These are phyloP conservation scores for Tragelaphus strepsiceros DNA, from an alignment of 2,113 vertebrate species.

Conservation along the genomic window DNA sequence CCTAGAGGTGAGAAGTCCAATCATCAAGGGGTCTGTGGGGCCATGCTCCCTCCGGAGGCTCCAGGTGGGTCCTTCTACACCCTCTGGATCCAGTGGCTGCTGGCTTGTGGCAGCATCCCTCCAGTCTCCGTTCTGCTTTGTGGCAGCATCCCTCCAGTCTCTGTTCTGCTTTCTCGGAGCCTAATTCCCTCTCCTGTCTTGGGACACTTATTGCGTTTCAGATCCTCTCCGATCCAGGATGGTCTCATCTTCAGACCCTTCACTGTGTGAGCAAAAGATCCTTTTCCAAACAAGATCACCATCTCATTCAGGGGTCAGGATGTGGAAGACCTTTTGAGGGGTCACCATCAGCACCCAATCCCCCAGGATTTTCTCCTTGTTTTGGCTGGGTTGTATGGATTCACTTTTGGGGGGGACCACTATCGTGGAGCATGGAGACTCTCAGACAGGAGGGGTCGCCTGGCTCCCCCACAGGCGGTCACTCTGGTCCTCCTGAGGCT, in stretches of 20 bases:
- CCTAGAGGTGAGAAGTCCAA: not conserved
- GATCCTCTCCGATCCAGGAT: rapidly evolving
- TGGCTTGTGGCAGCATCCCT: rapidly evolving
- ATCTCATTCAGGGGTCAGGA: too few species aligned
- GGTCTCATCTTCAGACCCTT: not conserved
- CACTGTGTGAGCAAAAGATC: not conserved
- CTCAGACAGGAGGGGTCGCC: rapidly evolving
- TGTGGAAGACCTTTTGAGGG: too few species aligned
- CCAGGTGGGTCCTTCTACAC: too few species aligned
- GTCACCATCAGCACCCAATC: rapidly evolving
- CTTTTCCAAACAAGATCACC: not conserved
- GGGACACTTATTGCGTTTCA: too few species aligned
- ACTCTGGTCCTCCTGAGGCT: too few species aligned
- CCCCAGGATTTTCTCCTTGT: rapidly evolving
- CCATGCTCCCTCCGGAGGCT: rapidly evolving
- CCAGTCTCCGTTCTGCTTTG: not conserved
- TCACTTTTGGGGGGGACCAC: too few species aligned
- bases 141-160: rapidly evolving
- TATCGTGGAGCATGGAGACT: rapidly evolving
- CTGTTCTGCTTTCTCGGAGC: rapidly evolving
- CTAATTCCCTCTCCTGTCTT: not conserved
- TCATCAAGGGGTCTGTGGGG: not conserved
- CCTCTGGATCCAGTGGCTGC: not conserved
- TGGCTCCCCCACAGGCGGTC: rapidly evolving
- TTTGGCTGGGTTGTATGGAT: rapidly evolving